These are phyloP conservation scores for Pseudoatta argentina DNA, from an alignment of 1,140 invertebrate species.

Conservation along the genomic window DNA sequence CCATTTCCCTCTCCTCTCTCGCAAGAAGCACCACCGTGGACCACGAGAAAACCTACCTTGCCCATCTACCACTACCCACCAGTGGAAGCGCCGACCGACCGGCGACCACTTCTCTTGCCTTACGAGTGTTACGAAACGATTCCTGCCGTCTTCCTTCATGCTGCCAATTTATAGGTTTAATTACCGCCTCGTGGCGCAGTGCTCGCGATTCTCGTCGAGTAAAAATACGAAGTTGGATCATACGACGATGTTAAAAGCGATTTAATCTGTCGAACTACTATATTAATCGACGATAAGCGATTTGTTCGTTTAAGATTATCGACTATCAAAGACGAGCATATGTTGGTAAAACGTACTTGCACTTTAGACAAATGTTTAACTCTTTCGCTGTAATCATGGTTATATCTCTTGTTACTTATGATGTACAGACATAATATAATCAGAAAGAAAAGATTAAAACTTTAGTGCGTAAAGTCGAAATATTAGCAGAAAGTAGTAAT, in stretches of 20 bases:
- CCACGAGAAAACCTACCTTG: constrained; percentile 60
- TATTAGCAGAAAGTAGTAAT: neutral
- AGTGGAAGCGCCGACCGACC: constrained; percentile 37
- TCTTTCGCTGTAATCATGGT: neutral
- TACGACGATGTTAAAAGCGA: constrained; percentile 48
- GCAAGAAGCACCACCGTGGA: neutral
- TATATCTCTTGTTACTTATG: neutral
- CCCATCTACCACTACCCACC: constrained; percentile 33
- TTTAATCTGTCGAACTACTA: constrained; percentile 46
- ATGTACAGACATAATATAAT: neutral
- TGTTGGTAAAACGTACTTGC: neutral
- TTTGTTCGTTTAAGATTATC: constrained; percentile 42
- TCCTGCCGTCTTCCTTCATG: constrained; percentile 30
- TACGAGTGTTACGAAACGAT: constrained; percentile 75
- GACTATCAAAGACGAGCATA: neutral
- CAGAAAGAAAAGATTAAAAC: neutral
- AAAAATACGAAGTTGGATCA: constrained; percentile 30
- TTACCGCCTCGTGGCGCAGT: constrained; percentile 60
- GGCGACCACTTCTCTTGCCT: constrained; percentile 55
- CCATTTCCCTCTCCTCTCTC: neutral
- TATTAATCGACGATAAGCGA: constrained; percentile 58
- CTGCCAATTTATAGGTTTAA: constrained; percentile 72
- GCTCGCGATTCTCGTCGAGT: neutral
- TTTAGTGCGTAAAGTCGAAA: constrained; percentile 3
- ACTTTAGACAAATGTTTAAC: neutral